A percentile compares a stretch with the other conserved stretches of the same genome.
Conservation (phyloP, 2,797 vertebrate genomes). For the Sebastes cheni region DNA sequence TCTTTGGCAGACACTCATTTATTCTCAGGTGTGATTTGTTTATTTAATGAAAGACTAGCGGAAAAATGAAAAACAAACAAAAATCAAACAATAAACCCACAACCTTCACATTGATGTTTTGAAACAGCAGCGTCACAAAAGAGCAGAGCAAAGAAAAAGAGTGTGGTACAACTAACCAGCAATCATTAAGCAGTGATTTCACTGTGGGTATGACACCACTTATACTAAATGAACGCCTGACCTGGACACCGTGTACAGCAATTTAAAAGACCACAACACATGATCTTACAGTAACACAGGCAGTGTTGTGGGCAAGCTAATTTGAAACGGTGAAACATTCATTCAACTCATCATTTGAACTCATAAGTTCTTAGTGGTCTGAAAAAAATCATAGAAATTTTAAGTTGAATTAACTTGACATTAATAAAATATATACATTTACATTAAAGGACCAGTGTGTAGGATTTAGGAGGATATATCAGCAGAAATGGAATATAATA, state of each 20-base stretch:
- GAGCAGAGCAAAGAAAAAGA: neutral
- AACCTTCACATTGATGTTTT: neutral
- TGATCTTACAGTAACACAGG: neutral
- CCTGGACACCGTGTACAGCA: neutral
- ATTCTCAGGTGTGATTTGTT: neutral
- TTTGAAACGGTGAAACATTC: neutral
- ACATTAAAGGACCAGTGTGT: no score
- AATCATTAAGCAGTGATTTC: neutral
- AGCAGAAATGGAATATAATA: no score
- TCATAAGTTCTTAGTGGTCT: neutral
- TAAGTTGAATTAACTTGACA: neutral
- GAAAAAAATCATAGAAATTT: neutral
- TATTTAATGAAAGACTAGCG: neutral
- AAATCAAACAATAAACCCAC: neutral
- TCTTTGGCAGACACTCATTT: neutral
- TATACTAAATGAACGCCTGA: slow-evolving; percentile 2
- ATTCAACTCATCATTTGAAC: neutral
- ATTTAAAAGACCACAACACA: neutral
- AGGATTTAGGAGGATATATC: no score
- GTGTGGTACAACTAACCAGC: neutral
- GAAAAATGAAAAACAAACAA: neutral
- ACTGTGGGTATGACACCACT: neutral
- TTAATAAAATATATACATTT: no score
- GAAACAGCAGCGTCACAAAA: neutral
- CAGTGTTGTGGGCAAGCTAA: neutral